Percentiles rank a stretch among this genome's conserved stretches.
phyloP scores from a whole-genome alignment of 2,888 invertebrate genomes.

The Physocephala rufipes region DNA sequence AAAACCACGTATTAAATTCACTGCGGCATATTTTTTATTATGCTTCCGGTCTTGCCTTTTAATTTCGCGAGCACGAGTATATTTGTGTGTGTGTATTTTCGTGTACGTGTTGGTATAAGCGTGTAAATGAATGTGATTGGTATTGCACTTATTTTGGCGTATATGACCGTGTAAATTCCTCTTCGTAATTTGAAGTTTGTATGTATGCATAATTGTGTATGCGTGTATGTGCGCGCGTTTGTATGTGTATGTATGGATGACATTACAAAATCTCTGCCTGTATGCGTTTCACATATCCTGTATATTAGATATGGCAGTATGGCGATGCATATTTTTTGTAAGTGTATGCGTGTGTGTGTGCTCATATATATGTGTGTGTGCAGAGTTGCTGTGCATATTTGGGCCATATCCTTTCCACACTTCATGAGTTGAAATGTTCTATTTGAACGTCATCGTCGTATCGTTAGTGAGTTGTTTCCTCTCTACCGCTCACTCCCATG shows the following conservation, averaged over 20 bases:
- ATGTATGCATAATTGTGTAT: not conserved
- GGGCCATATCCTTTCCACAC: not conserved
- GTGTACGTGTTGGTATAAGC: too few species aligned
- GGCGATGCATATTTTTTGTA: too few species aligned
- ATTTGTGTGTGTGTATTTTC: slow-evolving; percentile 6
- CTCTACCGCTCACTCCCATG: too few species aligned
- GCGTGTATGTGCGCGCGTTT: not conserved
- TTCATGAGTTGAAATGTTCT: not conserved
- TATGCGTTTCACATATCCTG: too few species aligned
- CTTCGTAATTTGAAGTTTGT: too few species aligned
- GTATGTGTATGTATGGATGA: not conserved
- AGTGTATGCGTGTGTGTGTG: not conserved
- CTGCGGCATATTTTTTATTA: slow-evolving; percentile 29
- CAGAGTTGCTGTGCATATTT: slow-evolving; percentile 8
- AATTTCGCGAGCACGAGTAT: not conserved
- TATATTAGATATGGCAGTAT: too few species aligned
- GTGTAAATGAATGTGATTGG: too few species aligned
- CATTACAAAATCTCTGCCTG: not conserved
- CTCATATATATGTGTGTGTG: not conserved
- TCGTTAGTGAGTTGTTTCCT: too few species aligned
- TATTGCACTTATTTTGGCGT: too few species aligned
- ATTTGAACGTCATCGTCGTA: not conserved
- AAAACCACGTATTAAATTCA: slow-evolving; percentile 33
- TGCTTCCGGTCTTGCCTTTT: slow-evolving; percentile 10
- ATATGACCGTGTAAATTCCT: too few species aligned